phyloP scores from a whole-genome alignment of 2,113 vertebrate species.

The Pavo muticus region DNA sequence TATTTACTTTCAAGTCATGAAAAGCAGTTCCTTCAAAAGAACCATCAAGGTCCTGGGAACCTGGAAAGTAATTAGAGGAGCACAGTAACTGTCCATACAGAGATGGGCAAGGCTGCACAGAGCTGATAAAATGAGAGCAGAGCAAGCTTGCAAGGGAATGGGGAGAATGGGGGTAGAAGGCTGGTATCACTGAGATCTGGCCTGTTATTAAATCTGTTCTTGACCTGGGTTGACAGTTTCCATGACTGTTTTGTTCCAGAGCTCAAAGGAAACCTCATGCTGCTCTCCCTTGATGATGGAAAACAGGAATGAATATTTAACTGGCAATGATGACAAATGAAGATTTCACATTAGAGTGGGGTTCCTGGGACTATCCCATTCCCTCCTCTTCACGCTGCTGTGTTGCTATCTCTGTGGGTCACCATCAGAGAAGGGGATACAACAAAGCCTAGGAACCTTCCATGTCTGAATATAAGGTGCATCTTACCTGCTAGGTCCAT shows the following conservation, averaged over 20 bases:
- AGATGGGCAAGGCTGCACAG: background rate
- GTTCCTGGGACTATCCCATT: background rate
- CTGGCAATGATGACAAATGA: conserved; percentile 35
- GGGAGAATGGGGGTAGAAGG: background rate
- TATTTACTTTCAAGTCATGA: conserved; percentile 57
- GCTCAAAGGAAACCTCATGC: conserved; percentile 34
- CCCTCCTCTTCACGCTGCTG: background rate
- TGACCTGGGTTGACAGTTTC: conserved; percentile 38
- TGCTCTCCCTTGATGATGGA: conserved; percentile 26
- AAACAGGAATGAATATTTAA: conserved; percentile 49
- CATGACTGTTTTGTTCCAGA: conserved; percentile 22
- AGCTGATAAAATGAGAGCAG: background rate
- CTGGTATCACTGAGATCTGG: background rate
- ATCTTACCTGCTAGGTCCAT: background rate
- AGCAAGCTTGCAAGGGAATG: background rate
- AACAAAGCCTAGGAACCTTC: background rate
- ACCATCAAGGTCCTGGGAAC: conserved; percentile 41
- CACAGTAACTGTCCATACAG: background rate
- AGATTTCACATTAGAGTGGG: background rate
- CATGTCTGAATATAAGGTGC: too few species aligned
- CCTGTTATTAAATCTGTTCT: conserved; percentile 37
- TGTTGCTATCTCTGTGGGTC: accelerated
- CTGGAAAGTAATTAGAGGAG: conserved; percentile 26
- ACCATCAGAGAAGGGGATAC: background rate
- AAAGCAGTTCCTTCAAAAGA: conserved; percentile 53